phyloP scores from a whole-genome alignment of 2,797 vertebrate species.

The Champsocephalus esox region DNA sequence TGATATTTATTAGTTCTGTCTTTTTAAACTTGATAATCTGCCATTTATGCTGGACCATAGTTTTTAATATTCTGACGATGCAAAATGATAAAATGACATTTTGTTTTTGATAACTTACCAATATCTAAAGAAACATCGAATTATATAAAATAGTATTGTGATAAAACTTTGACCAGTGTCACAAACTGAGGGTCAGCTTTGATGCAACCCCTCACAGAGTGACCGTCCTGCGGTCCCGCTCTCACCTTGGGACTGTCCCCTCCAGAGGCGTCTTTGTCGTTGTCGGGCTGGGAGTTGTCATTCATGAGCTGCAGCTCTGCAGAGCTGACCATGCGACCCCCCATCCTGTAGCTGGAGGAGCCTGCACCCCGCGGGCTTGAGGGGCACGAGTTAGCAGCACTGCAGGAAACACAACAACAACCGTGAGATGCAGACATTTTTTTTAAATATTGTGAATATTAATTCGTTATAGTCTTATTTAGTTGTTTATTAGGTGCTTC shows the following conservation, averaged over 20 bases:
- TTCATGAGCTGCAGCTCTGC: constrained; percentile 94
- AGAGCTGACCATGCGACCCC: constrained; percentile 88
- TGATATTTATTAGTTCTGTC: no score
- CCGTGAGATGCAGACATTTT: background rate
- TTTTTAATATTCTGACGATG: no score
- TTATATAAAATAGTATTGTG: no score
- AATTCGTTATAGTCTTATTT: no score
- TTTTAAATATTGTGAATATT: background rate
- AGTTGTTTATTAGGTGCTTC: background rate
- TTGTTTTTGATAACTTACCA: no score
- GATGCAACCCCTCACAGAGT: no score
- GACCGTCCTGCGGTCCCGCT: background rate
- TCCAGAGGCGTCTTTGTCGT: constrained; percentile 95
- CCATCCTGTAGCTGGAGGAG: constrained; percentile 94
- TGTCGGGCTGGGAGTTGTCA: constrained; percentile 94
- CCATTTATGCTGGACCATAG: no score
- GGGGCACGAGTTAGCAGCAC: constrained; percentile 97
- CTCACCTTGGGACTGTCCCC: constrained; percentile 98
- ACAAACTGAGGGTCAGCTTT: background rate
- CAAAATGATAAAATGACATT: no score
- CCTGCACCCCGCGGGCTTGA: constrained; percentile 97
- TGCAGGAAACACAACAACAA: constrained; percentile 59
- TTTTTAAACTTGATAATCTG: no score
- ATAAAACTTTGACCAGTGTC: no score
- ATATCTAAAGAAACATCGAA: no score